Evolutionary conservation across 2,888 invertebrate species (phyloP), one percentile per base, ranked within the genome.

Genomic region (Digitonthophagus gazella): DNA sequence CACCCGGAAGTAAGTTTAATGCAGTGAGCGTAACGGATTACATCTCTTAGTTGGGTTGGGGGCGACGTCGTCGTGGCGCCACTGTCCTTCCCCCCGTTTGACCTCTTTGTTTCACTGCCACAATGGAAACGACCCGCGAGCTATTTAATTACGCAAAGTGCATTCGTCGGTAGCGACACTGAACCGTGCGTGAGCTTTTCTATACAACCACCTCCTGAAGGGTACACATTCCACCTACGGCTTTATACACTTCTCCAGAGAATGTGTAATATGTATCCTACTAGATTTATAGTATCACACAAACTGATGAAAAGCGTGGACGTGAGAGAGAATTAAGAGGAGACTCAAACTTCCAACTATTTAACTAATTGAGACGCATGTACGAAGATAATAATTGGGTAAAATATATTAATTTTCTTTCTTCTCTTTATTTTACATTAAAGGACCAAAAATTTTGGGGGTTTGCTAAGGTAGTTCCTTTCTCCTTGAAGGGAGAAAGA

Each of bases 71-170:
- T 61, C 16, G 61, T 8, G 19, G 16, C 16, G 16, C 20, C 16
- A n/a, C 14, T 61, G 61, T 61, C 19, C 28, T 18, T 61, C 61
- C 20, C 15, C 20, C 20, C 20, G 61, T 61, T 61, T 61, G 61
- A 19, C 61, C 61, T 19, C 20, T 61, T 61, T 61, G 61, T 61
- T 61, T 61, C 20, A 16, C 61, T n/a, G n/a, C 61, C 18, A 20
- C 61, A 20, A 20, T 15, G 19, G 61, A 20, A 4, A 20, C 18
- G 3, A 18, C 61, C 61, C 19, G 18, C 61, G 20, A 20, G 19
- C 61, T 18, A 61, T 61, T 61, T 61, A 61, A 61, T 61, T 61
- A 61, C 61, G 20, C 19, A 16, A 20, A 61, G 61, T 61, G 61
- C 61, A 61, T 15, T 20, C 61, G 61, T 61, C 20, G 15, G 58